phyloP scores from a whole-genome alignment of 2,113 vertebrate species.

The Diphyllodes magnificus region DNA sequence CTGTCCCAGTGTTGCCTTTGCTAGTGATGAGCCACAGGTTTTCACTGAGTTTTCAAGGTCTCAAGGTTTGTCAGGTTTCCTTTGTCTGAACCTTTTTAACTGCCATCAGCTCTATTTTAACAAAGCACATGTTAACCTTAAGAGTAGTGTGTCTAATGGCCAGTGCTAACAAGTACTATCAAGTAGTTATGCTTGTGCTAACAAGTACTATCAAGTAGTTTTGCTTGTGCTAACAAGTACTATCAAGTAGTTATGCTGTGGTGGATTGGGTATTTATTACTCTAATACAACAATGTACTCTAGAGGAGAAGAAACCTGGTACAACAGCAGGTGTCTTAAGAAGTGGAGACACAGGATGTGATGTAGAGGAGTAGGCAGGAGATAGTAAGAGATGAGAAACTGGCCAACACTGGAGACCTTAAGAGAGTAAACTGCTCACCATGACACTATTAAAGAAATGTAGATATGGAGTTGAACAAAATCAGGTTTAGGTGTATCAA shows the following conservation, averaged over 20 bases:
- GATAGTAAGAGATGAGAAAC: background rate
- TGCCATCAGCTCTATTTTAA: background rate
- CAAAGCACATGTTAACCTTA: background rate
- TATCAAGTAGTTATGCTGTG: background rate
- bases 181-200: background rate
- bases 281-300: background rate
- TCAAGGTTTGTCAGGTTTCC: background rate
- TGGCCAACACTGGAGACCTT: background rate
- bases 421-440: background rate
- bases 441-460: background rate
- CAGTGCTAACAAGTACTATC: background rate
- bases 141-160: background rate
- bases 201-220: no score
- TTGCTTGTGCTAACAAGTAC: background rate
- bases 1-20: background rate
- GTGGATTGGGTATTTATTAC: background rate
- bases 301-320: background rate
- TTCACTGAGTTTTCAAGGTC: background rate
- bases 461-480: background rate
- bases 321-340: background rate
- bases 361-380: background rate
- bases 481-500: background rate
- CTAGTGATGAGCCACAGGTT: accelerated
- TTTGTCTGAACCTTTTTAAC: background rate
- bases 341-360: background rate